phyloP scores from a whole-genome alignment of 2,113 vertebrate genomes.

The Aviceda subcristata region DNA sequence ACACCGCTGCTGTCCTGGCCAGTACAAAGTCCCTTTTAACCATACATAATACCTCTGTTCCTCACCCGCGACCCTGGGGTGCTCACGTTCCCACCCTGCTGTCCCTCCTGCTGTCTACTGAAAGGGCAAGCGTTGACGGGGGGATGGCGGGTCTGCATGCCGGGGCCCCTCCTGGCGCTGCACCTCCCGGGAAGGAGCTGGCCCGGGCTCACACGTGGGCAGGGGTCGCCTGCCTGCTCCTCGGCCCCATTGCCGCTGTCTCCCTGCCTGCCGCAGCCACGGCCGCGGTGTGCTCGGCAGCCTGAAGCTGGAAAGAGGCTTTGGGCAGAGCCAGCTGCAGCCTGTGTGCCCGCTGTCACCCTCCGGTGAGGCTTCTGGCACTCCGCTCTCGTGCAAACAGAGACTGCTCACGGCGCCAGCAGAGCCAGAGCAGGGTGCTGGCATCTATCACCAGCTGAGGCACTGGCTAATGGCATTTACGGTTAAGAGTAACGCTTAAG shows the following conservation, averaged over 20 bases:
- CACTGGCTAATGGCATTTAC: neutral
- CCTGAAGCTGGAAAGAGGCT: neutral
- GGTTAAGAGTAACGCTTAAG: neutral
- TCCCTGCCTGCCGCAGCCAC: neutral
- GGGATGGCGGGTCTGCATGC: rapidly evolving
- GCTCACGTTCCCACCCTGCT: neutral
- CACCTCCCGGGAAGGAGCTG: rapidly evolving
- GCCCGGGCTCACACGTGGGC: rapidly evolving
- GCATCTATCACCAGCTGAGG: neutral
- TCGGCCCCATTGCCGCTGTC: neutral
- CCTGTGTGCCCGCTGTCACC: neutral
- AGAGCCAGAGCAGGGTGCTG: neutral
- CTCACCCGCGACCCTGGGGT: no score
- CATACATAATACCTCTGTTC: neutral
- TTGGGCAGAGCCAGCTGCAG: neutral
- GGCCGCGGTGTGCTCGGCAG: rapidly evolving
- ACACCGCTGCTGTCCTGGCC: neutral
- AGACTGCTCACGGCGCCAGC: neutral
- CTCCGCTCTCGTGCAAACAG: neutral
- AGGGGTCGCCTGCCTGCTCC: neutral
- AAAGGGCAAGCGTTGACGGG: neutral
- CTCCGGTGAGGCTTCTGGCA: neutral
- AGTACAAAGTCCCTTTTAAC: neutral
- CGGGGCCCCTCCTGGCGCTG: neutral
- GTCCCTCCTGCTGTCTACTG: neutral